Percentiles rank a stretch among this genome's conserved stretches.
These are phyloP conservation scores for Drosophila burlai DNA, from an alignment of 1,140 invertebrate genomes.

Conservation along the genomic window DNA sequence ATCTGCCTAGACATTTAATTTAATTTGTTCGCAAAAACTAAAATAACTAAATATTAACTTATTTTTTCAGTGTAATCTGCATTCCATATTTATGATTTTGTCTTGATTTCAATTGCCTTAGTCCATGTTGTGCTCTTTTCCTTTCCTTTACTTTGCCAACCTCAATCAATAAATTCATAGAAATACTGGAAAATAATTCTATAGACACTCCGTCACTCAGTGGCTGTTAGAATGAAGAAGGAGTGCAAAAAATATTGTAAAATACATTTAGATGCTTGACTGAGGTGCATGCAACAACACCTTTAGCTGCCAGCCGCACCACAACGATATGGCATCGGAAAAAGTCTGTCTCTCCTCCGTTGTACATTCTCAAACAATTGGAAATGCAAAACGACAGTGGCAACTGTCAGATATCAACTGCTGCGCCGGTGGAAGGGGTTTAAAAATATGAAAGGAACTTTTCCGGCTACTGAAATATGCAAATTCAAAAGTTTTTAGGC, in stretches of 20 bases:
- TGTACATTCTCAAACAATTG: slow-evolving; percentile 46
- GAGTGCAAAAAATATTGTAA: slow-evolving; percentile 22
- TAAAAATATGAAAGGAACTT: slow-evolving; percentile 49
- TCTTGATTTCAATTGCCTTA: slow-evolving; percentile 20
- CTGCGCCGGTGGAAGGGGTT: slow-evolving; percentile 9
- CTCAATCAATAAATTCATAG: slow-evolving; percentile 70
- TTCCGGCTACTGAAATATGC: slow-evolving; percentile 58
- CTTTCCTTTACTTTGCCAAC: slow-evolving; percentile 41
- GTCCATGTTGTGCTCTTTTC: slow-evolving; percentile 18
- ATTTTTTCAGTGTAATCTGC: slow-evolving; percentile 22
- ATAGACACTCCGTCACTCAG: slow-evolving; percentile 40
- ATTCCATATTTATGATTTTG: slow-evolving; percentile 30
- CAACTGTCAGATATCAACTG: slow-evolving; percentile 25
- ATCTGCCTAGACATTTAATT: too few species aligned
- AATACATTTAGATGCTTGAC: slow-evolving; percentile 46
- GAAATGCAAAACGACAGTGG: slow-evolving; percentile 34
- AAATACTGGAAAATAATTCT: slow-evolving; percentile 65
- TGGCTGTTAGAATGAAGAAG: not conserved
- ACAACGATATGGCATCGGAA: slow-evolving; percentile 17
- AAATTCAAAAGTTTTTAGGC: slow-evolving; percentile 52
- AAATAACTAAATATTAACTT: too few species aligned
- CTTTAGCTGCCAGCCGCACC: slow-evolving; percentile 9
- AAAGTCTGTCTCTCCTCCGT: slow-evolving; percentile 7
- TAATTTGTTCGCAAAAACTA: too few species aligned
- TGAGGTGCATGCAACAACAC: slow-evolving; percentile 45